phyloP scores from a whole-genome alignment of 2,797 vertebrate species.

The Xenops minutus region DNA sequence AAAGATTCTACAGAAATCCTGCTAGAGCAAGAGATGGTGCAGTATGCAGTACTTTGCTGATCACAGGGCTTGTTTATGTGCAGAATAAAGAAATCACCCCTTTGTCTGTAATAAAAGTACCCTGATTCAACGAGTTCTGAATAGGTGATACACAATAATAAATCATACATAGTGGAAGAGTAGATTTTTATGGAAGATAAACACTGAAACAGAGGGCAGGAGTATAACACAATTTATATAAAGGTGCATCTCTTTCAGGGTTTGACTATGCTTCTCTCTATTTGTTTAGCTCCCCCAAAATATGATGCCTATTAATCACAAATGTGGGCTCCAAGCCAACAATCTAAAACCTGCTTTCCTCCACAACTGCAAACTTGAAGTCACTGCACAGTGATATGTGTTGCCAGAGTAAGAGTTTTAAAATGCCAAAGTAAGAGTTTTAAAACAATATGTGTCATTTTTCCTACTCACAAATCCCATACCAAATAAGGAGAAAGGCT shows the following conservation, averaged over 20 bases:
- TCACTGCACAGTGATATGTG: background rate
- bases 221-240: conserved; percentile 21
- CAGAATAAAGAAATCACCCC: conserved; percentile 17
- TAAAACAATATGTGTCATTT: background rate
- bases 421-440: background rate
- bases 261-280: background rate
- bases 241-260: background rate
- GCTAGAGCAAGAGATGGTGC: background rate
- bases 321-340: background rate
- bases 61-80: background rate
- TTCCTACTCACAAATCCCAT: background rate
- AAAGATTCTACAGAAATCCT: background rate
- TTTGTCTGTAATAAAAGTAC: conserved; percentile 53
- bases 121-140: conserved; percentile 5
- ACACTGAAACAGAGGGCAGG: conserved; percentile 12
- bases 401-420: background rate
- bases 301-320: background rate
- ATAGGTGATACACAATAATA: conserved; percentile 30
- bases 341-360: background rate
- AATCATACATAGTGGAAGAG: conserved; percentile 8
- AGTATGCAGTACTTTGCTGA: background rate
- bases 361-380: background rate
- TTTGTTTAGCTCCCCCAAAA: background rate
- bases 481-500: background rate
- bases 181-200: conserved; percentile 51